Conservation (phyloP, 2,797 vertebrate genomes). For the Danio jaintianensis region DNA sequence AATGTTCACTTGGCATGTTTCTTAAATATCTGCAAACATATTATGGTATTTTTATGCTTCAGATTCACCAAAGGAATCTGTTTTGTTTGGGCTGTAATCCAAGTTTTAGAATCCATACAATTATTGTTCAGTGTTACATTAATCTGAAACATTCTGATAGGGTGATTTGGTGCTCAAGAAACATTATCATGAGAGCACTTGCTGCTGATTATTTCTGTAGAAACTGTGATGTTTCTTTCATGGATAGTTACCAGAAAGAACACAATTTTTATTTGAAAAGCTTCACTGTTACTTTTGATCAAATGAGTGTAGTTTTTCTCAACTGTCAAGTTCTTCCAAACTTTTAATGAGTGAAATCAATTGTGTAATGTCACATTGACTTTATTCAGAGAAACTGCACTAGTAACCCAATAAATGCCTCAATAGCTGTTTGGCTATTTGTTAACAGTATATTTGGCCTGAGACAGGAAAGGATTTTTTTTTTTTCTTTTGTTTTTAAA, state of each 20-base stretch:
- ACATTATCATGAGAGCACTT: too few relatives aligned
- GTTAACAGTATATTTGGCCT: not conserved
- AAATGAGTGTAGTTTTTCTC: not conserved
- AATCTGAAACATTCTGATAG: not conserved
- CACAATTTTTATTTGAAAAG: too few relatives aligned
- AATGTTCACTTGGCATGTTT: too few relatives aligned
- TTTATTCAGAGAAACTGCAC: not conserved
- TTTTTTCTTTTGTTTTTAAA: too few relatives aligned
- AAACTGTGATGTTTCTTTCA: not conserved
- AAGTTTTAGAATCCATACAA: not conserved
- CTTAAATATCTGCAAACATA: too few relatives aligned
- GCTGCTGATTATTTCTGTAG: not conserved
- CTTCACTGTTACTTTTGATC: not conserved
- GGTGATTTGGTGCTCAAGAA: not conserved
- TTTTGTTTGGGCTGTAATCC: too few relatives aligned
- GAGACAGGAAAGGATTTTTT: not conserved
- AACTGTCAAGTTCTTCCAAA: not conserved
- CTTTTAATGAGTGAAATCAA: not conserved
- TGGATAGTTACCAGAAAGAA: too few relatives aligned
- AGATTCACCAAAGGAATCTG: too few relatives aligned
- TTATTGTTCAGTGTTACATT: not conserved
- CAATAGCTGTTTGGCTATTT: not conserved
- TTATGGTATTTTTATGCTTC: too few relatives aligned
- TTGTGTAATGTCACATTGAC: not conserved
- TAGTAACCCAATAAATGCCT: not conserved